Percentiles rank a stretch among this genome's conserved stretches.
These are phyloP conservation scores for Volucella bombylans DNA, from an alignment of 2,888 invertebrate genomes.

Conservation along the genomic window DNA sequence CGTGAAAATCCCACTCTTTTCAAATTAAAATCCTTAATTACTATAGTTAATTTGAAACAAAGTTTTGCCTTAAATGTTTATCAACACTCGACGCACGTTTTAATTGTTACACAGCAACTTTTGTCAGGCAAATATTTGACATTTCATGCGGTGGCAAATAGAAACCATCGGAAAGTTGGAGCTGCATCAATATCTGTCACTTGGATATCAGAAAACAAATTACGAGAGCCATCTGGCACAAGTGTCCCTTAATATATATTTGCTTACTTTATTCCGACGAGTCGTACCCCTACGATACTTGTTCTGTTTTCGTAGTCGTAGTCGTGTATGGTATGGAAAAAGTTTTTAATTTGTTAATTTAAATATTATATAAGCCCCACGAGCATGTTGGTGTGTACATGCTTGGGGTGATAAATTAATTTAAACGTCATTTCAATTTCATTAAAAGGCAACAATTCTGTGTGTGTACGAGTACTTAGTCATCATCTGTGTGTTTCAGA, in stretches of 20 bases:
- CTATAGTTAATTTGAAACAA: neutral
- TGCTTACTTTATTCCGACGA: constrained; percentile 23
- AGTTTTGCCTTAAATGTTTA: neutral
- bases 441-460: constrained; percentile 16
- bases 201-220: neutral
- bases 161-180: neutral
- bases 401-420: constrained; percentile 39
- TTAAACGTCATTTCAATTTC: constrained; percentile 57
- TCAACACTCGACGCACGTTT: neutral
- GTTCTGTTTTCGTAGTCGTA: neutral
- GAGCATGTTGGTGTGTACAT: neutral
- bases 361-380: constrained; percentile 31
- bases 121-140: neutral
- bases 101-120: neutral
- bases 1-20: no score
- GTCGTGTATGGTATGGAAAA: neutral
- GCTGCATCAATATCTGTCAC: neutral
- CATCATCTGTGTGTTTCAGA: constrained; percentile 22
- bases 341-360: constrained; percentile 44
- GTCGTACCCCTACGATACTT: neutral
- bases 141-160: neutral
- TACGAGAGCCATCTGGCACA: neutral
- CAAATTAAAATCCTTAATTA: constrained; percentile 30
- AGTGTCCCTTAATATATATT: constrained; percentile 1
- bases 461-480: constrained; percentile 8